These are phyloP conservation scores for Oceanodroma leucorhoa DNA, from an alignment of 2,797 vertebrate species.

Conservation along the genomic window DNA sequence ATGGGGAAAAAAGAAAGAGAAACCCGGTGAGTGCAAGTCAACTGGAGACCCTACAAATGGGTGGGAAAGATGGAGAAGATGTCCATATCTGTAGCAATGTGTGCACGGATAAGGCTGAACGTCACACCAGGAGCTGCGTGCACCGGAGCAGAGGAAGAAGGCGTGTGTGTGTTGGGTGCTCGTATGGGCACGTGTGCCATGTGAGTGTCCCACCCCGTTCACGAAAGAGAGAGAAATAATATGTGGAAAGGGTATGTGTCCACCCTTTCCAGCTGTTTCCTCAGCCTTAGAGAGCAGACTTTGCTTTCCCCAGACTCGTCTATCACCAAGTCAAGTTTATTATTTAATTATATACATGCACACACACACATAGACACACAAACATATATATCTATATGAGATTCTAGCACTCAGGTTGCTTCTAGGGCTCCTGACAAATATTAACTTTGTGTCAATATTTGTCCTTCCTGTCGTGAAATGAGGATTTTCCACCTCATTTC, in stretches of 20 bases:
- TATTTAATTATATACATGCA: constrained; percentile 31
- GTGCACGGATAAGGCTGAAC: neutral
- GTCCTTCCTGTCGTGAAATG: constrained; percentile 82
- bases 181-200: accelerated
- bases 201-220: neutral
- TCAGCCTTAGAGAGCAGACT: neutral
- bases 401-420: constrained; percentile 66
- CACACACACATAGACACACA: neutral
- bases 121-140: accelerated
- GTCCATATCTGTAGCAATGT: neutral
- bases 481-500: constrained; percentile 86
- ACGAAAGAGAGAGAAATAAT: neutral
- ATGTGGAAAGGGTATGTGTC: accelerated
- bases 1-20: accelerated
- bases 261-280: neutral
- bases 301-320: neutral
- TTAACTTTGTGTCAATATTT: constrained; percentile 83
- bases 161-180: accelerated
- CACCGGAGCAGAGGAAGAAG: neutral
- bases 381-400: constrained; percentile 1
- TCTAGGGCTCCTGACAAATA: constrained; percentile 75
- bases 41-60: accelerated
- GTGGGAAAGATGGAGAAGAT: neutral
- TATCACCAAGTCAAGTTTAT: neutral
- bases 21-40: neutral